Evolutionary conservation across 2,797 vertebrate genomes (phyloP).

Genomic region (Gephyroberyx darwinii): DNA sequence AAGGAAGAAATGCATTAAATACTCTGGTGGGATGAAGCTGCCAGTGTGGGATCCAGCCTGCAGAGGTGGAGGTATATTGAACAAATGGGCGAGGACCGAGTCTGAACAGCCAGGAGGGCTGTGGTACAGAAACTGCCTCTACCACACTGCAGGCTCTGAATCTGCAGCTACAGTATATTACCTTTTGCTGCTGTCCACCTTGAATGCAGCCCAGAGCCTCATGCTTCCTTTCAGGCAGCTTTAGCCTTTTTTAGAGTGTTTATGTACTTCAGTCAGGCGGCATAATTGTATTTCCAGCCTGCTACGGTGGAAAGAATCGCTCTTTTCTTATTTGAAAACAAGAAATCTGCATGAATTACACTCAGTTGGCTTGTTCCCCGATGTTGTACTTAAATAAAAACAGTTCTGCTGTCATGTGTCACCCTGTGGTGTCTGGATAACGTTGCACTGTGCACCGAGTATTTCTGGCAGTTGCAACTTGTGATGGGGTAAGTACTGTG

Average conservation of each 20-base stretch:
- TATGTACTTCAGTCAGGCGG: slow-evolving; percentile 36
- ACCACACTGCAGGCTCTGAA: slow-evolving; percentile 55
- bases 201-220: slow-evolving; percentile 51
- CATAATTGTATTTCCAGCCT: slow-evolving; percentile 21
- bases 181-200: slow-evolving; percentile 59
- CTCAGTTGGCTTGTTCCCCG: background rate
- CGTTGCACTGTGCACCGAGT: slow-evolving; percentile 35
- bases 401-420: background rate
- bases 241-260: slow-evolving; percentile 32
- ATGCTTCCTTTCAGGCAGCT: slow-evolving; percentile 11
- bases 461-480: slow-evolving; percentile 30
- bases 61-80: slow-evolving; percentile 74
- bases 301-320: background rate
- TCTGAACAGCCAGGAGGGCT: slow-evolving; percentile 50
- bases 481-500: slow-evolving; percentile 57
- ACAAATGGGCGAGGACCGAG: slow-evolving; percentile 48
- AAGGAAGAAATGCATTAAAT: slow-evolving; percentile 68
- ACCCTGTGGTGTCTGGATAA: slow-evolving; percentile 16
- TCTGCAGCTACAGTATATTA: slow-evolving; percentile 69
- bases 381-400: background rate
- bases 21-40: slow-evolving; percentile 63
- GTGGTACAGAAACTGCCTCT: slow-evolving; percentile 50
- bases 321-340: slow-evolving; percentile 9
- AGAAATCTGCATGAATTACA: background rate
- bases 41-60: slow-evolving; percentile 62